Percentiles rank a stretch among this genome's conserved stretches.
phyloP scores from a whole-genome alignment of 23 tunicate species.

The Trididemnum miniatum region DNA sequence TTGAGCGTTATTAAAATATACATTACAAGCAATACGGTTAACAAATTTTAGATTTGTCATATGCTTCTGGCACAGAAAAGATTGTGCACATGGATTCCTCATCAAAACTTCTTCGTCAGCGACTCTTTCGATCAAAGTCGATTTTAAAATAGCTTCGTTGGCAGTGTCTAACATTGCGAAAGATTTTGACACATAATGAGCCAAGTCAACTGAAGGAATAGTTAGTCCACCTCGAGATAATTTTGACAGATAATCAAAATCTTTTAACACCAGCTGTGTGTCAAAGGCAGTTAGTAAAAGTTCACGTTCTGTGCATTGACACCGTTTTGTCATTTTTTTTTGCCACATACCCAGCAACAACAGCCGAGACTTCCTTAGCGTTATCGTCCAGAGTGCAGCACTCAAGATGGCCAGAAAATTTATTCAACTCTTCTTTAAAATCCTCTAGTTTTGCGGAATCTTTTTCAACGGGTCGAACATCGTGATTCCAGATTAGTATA shows the following conservation, averaged over 20 bases:
- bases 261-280: background rate
- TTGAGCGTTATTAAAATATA: too few species aligned
- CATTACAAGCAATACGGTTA: background rate
- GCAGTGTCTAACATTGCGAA: constrained; percentile 6
- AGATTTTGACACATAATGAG: background rate
- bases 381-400: too few species aligned
- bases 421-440: too few species aligned
- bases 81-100: background rate
- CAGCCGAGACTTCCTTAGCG: constrained; percentile 17
- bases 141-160: too few species aligned
- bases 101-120: constrained; percentile 13
- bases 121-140: background rate
- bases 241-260: background rate
- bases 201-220: background rate
- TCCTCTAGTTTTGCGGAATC: too few species aligned
- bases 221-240: too few species aligned
- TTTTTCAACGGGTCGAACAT: too few species aligned
- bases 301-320: too few species aligned
- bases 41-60: background rate
- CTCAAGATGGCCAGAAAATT: too few species aligned
- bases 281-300: too few species aligned
- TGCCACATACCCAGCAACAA: constrained; percentile 2
- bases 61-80: constrained; percentile 5
- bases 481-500: too few species aligned
- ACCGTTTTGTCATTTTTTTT: background rate